Conservation (phyloP, 2,888 invertebrate genomes). For the Andrena chrysosceles region DNA sequence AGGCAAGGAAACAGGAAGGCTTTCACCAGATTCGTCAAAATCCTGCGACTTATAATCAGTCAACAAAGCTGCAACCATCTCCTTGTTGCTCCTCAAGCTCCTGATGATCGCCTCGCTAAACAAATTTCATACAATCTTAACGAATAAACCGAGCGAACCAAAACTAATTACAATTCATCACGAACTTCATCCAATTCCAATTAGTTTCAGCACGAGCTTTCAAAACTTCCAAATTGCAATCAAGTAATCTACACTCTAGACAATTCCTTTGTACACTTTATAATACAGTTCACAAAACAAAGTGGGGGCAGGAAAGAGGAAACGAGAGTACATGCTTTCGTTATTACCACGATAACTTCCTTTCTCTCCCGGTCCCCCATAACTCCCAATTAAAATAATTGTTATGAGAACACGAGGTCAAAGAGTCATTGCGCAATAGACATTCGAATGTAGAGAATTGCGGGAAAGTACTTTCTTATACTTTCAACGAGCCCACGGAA, state of each 20-base stretch:
- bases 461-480: slow-evolving; percentile 32
- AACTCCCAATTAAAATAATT: slow-evolving; percentile 24
- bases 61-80: slow-evolving; percentile 89
- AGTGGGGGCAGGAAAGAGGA: background rate
- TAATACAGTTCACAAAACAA: background rate
- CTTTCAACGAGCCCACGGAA: slow-evolving; percentile 30
- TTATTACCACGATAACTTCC: slow-evolving; percentile 1
- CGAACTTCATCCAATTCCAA: background rate
- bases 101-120: slow-evolving; percentile 89
- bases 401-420: slow-evolving; percentile 19
- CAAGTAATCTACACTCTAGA: background rate
- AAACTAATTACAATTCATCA: background rate
- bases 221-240: background rate
- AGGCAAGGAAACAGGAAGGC: slow-evolving; percentile 83
- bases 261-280: background rate
- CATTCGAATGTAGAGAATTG: background rate
- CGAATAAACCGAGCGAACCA: slow-evolving; percentile 8
- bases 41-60: slow-evolving; percentile 89
- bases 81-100: slow-evolving; percentile 89
- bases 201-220: background rate
- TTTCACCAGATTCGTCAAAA: slow-evolving; percentile 87
- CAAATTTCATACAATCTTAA: background rate
- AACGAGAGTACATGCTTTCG: slow-evolving; percentile 40
- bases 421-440: slow-evolving; percentile 19
- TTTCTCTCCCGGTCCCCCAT: background rate